Base-by-base conservation (phyloP, 1,140 invertebrate genomes). In the Wiebesia pumilae region DNA sequence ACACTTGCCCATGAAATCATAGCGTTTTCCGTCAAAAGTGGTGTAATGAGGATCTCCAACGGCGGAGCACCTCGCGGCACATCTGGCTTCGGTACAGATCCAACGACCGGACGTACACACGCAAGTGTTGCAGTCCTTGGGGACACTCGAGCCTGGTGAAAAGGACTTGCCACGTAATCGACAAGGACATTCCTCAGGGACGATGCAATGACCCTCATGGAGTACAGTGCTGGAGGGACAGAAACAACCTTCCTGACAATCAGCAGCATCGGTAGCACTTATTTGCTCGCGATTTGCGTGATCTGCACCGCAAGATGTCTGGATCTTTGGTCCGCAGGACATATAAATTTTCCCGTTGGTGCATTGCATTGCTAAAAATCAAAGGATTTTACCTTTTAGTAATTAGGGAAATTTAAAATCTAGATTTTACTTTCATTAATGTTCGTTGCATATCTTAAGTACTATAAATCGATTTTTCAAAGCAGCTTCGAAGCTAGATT, bases 11-110 rank as follows among this genome's bases (percentile, higher is more conserved):
- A 98, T 98, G 91, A 98, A 98, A 92, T 98, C 96, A 91, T 95
- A 98, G 16, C 95, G 95, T 84, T 95, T 95, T 0, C 97, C 97
- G 92, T 98, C 98, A 91, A 98, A 98, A 0, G 97, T 98, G 38
- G 95, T 95, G 92, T 98, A 98, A 93, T 98, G 98, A 7, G 98
- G 97, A 94, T 98, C 97, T 0, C 98, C 98, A 33, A 97, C 94
- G 0, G 97, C 96, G 0, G 96, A 95, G 91, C 98, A 98, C 35
- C 97, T 95, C 0, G 96, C 95, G 0, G 95, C 95, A 91, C 97
- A 98, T 67, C 95, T 94, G 16, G 95, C 92, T 73, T 96, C 95
- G 0, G 97, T 97, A 90, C 98, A 98, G 7, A 94, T 91, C 97
- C 97, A 98, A 88, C 96, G 95, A 0, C 97, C 97, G 30, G 94